Percentiles rank a stretch among this genome's conserved stretches.
These are phyloP conservation scores for Holotrichia oblita DNA, from an alignment of 1,140 invertebrate species.

Conservation along the genomic window DNA sequence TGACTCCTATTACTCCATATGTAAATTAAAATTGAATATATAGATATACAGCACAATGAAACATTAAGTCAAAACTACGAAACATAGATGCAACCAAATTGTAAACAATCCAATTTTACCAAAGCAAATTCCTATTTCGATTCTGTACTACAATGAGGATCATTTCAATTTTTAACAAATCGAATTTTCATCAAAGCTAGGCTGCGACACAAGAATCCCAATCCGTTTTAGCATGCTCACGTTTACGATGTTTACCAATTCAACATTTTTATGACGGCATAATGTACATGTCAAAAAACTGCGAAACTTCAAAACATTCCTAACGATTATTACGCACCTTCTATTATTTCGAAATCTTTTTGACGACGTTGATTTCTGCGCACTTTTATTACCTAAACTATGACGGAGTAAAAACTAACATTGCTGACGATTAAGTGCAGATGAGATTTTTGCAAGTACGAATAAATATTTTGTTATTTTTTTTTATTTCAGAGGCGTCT, in stretches of 20 bases:
- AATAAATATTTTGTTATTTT: background rate
- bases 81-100: no score
- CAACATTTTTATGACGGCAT: background rate
- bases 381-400: constrained; percentile 23
- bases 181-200: background rate
- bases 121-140: background rate
- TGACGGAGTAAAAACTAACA: background rate
- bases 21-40: no score
- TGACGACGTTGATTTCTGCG: background rate
- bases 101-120: no score
- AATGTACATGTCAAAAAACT: background rate
- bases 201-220: background rate
- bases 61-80: no score
- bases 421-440: background rate
- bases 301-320: constrained; percentile 13
- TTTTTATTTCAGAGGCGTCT: background rate
- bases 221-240: background rate
- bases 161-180: background rate
- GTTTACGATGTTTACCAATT: background rate
- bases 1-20: no score
- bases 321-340: background rate
- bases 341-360: constrained; percentile 23
- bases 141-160: background rate
- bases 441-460: background rate
- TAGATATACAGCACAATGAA: no score